Conservation (phyloP, 2,888 invertebrate species). For the Dermolepida albohirtum region DNA sequence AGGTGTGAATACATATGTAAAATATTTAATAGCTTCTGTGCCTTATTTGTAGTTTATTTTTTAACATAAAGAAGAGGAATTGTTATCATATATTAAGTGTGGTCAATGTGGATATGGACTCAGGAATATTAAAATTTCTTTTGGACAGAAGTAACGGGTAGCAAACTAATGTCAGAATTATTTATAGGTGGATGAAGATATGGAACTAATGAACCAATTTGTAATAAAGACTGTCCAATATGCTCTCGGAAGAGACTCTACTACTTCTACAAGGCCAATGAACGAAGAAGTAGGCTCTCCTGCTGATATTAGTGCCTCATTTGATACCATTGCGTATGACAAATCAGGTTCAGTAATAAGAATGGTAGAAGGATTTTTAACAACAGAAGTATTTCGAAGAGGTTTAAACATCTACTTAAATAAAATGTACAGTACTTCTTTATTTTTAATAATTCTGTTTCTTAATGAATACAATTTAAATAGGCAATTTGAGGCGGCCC, state of each 20-base stretch:
- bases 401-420: constrained; percentile 33
- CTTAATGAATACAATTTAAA: not conserved
- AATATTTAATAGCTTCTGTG: no score
- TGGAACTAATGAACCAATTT: constrained; percentile 35
- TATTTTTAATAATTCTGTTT: not conserved
- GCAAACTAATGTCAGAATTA: not conserved
- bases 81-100: no score
- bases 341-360: constrained; percentile 63
- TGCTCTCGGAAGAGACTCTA: constrained; percentile 70
- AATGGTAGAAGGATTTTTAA: constrained; percentile 36
- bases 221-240: constrained; percentile 63
- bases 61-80: no score
- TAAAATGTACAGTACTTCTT: constrained; percentile 1
- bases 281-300: constrained; percentile 69
- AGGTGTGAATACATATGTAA: no score
- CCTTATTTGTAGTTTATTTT: no score
- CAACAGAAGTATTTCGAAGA: constrained; percentile 15
- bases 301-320: constrained; percentile 70
- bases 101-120: no score
- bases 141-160: no score
- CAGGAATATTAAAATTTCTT: no score
- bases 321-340: constrained; percentile 75
- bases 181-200: constrained; percentile 31
- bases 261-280: constrained; percentile 66
- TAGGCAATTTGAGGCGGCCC: constrained; percentile 35